These are phyloP conservation scores for Tonatia bakeri DNA, from an alignment of 2,113 vertebrate species.

Conservation along the genomic window DNA sequence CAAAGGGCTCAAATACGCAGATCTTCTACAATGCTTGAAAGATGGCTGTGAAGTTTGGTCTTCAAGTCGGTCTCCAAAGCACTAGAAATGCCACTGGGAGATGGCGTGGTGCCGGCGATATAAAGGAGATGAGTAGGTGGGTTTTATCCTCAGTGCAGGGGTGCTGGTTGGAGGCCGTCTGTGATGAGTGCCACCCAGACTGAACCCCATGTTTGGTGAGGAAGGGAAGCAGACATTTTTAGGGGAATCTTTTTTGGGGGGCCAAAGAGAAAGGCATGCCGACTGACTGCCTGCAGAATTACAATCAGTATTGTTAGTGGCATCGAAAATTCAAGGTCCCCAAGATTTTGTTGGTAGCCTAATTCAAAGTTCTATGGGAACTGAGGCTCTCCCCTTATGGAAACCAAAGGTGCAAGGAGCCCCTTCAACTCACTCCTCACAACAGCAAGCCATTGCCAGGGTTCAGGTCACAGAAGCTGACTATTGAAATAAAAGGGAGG, in stretches of 20 bases:
- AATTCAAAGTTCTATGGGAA: background rate
- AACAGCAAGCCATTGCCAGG: background rate
- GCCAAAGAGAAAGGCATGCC: background rate
- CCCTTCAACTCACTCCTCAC: background rate
- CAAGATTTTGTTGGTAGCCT: background rate
- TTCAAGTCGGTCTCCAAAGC: background rate
- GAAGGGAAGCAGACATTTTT: background rate
- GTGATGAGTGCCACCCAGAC: background rate
- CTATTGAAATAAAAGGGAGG: background rate
- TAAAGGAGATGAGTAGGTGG: background rate
- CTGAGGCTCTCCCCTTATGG: fast-evolving
- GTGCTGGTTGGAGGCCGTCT: background rate
- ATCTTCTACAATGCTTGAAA: background rate
- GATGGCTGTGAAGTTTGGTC: background rate
- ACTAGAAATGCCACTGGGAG: background rate
- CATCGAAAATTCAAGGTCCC: background rate
- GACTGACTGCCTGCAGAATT: background rate
- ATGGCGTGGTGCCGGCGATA: fast-evolving
- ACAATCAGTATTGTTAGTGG: background rate
- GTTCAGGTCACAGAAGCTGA: background rate
- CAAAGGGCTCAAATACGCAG: background rate
- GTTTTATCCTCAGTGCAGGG: fast-evolving
- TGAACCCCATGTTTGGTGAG: background rate
- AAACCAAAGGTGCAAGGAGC: fast-evolving
- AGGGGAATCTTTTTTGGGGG: background rate